Evolutionary conservation across 2,888 invertebrate genomes (phyloP).

Genomic region (Syritta pipiens): DNA sequence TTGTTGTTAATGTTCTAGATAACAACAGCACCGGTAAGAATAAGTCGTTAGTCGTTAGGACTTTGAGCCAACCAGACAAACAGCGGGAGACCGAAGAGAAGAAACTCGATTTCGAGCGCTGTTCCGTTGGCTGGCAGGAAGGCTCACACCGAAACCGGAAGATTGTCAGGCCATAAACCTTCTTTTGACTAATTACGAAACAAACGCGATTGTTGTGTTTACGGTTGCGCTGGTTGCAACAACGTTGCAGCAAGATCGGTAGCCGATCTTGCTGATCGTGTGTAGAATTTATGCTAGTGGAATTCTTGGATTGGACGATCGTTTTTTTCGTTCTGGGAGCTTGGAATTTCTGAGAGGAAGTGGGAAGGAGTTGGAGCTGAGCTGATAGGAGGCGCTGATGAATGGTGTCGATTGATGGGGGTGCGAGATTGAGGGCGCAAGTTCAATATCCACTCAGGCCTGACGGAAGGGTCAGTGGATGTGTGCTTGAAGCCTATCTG

Average conservation of each 20-base stretch:
- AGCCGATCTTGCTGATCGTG: slow-evolving; percentile 28
- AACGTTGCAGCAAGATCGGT: slow-evolving; percentile 44
- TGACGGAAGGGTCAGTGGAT: no score
- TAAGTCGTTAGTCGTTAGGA: slow-evolving; percentile 21
- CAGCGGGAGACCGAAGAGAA: neutral
- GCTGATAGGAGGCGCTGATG: no score
- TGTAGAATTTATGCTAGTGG: slow-evolving; percentile 48
- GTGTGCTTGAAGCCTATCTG: no score
- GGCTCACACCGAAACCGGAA: slow-evolving; percentile 54
- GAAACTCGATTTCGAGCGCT: slow-evolving; percentile 28
- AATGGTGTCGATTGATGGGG: no score
- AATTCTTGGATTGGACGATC: no score
- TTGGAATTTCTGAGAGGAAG: no score
- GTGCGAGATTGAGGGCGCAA: no score
- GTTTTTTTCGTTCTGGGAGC: no score
- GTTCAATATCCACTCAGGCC: no score
- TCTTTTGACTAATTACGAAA: slow-evolving; percentile 68
- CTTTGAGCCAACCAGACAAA: slow-evolving; percentile 10
- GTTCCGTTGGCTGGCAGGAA: slow-evolving; percentile 49
- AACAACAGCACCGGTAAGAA: slow-evolving; percentile 64
- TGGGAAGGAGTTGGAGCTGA: no score
- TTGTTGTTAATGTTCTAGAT: slow-evolving; percentile 60
- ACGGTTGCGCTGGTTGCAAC: slow-evolving; percentile 25
- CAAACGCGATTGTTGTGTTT: slow-evolving; percentile 36
- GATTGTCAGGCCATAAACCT: slow-evolving; percentile 63